Evolutionary conservation across 1,140 invertebrate genomes (phyloP).

Genomic region (Halesus radiatus): DNA sequence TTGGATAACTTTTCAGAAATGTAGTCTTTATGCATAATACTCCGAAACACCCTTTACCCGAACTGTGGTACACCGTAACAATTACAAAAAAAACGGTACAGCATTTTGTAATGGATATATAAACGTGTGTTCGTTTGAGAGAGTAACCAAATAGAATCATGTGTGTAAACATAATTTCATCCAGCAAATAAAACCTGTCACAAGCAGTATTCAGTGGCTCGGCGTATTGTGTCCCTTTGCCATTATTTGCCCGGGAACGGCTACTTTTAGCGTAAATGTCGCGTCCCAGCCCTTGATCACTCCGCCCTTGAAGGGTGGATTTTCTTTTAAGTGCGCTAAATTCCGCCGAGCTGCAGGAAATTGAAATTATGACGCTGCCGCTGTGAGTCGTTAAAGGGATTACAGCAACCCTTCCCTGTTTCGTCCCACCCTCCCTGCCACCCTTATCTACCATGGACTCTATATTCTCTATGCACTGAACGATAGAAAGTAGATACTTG

Average conservation of each 20-base stretch:
- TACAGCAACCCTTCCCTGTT: constrained; percentile 19
- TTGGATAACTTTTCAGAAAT: no score
- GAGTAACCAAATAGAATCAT: background rate
- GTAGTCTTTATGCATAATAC: background rate
- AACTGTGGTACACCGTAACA: no score
- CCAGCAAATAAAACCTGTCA: constrained; percentile 17
- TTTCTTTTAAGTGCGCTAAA: constrained; percentile 41
- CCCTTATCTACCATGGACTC: no score
- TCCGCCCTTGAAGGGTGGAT: constrained; percentile 24
- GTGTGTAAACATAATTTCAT: background rate
- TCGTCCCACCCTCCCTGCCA: background rate
- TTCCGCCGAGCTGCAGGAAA: constrained; percentile 35
- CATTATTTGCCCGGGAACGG: background rate
- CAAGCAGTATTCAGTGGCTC: background rate
- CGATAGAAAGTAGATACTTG: no score
- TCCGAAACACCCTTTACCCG: background rate
- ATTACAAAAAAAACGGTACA: no score
- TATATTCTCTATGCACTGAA: no score
- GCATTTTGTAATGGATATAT: no score
- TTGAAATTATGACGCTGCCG: constrained; percentile 36
- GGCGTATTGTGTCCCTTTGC: background rate
- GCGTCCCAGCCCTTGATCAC: constrained; percentile 18
- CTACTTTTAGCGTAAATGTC: background rate
- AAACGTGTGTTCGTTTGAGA: background rate
- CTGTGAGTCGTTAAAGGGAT: constrained; percentile 38